Evolutionary conservation across 2,113 vertebrate species (phyloP).

Genomic region (Ictidomys tridecemlineatus): DNA sequence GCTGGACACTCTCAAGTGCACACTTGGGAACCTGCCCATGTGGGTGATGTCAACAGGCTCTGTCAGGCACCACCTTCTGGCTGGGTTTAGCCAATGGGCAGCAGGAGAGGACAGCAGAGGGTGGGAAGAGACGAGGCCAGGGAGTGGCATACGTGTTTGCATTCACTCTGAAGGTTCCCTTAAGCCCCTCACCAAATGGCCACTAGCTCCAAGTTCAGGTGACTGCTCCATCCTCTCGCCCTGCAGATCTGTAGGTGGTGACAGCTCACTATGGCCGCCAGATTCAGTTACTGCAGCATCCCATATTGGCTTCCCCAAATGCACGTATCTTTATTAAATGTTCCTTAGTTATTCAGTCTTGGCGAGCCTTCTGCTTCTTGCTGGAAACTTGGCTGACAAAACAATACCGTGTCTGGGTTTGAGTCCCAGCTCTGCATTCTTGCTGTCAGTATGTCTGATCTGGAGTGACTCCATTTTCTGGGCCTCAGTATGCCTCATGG

Average conservation of each 20-base stretch:
- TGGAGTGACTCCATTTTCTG: background rate
- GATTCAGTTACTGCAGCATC: background rate
- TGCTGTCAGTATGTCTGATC: background rate
- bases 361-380: background rate
- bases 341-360: background rate
- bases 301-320: background rate
- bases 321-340: background rate
- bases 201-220: background rate
- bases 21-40: background rate
- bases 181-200: background rate
- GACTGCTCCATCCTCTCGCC: background rate
- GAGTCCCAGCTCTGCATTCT: background rate
- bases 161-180: background rate
- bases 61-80: background rate
- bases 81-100: background rate
- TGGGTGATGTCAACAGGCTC: background rate
- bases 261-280: background rate
- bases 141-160: background rate
- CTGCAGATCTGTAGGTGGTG: background rate
- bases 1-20: background rate
- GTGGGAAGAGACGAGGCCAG: background rate
- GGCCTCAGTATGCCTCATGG: background rate
- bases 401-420: background rate
- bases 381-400: background rate
- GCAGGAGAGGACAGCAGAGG: background rate